phyloP scores from a whole-genome alignment of 2,888 invertebrate genomes.

The Protophormia terraenovae region DNA sequence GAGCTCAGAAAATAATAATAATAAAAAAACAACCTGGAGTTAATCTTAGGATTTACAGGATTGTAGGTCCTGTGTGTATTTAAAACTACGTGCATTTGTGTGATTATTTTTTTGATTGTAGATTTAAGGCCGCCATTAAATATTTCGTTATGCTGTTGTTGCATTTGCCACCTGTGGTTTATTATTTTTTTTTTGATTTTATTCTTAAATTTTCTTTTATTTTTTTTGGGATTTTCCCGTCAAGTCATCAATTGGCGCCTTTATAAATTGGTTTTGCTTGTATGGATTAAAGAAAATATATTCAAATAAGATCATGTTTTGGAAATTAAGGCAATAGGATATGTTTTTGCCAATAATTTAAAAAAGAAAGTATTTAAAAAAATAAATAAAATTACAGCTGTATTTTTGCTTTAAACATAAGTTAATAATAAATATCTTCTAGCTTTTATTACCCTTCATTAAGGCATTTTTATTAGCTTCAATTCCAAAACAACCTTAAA shows the following conservation, averaged over 20 bases:
- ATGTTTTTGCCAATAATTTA: too few relatives aligned
- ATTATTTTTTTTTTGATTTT: not conserved
- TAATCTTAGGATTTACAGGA: conserved; percentile 47
- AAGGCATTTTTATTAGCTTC: too few relatives aligned
- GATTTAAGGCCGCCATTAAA: conserved; percentile 32
- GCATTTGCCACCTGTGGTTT: conserved; percentile 53
- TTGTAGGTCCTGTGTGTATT: not conserved
- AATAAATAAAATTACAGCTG: too few relatives aligned
- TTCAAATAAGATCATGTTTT: too few relatives aligned
- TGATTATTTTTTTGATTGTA: conserved; percentile 24
- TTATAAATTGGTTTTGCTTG: conserved; percentile 48
- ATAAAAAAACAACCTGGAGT: not conserved
- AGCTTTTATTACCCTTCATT: too few relatives aligned
- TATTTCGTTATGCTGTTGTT: conserved; percentile 14
- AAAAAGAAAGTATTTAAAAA: too few relatives aligned
- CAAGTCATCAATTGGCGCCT: conserved; percentile 59
- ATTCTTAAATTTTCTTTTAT: not conserved
- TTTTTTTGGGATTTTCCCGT: conserved; percentile 15
- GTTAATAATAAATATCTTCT: too few relatives aligned
- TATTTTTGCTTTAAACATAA: too few relatives aligned
- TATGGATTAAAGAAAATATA: too few relatives aligned
- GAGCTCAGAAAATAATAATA: too few relatives aligned
- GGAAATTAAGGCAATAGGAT: too few relatives aligned
- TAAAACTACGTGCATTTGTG: conserved; percentile 20
- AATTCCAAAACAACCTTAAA: too few relatives aligned